Percentiles rank a stretch among this genome's conserved stretches.
phyloP scores from a whole-genome alignment of 2,888 invertebrate species.

The Conomelus anceps region DNA sequence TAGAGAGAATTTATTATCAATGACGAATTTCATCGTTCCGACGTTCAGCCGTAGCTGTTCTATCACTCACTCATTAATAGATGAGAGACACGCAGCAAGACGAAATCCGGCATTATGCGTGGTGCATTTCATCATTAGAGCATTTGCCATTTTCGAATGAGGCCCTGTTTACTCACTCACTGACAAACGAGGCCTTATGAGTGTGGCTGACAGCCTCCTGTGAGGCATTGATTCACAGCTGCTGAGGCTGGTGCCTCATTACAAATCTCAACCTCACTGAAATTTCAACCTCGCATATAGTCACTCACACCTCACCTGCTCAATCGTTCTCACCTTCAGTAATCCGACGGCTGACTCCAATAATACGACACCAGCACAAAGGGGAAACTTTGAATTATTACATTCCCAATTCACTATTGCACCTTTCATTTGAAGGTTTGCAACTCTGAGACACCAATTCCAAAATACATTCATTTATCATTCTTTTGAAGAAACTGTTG shows the following conservation, averaged over 20 bases:
- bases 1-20: neutral
- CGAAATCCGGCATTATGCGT: neutral
- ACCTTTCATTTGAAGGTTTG: no score
- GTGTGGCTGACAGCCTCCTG: neutral
- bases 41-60: neutral
- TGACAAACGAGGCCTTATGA: neutral
- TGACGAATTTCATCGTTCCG: neutral
- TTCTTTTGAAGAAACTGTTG: no score
- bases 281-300: no score
- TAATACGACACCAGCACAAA: neutral
- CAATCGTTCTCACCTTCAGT: neutral
- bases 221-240: neutral
- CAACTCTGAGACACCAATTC: no score
- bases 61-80: neutral
- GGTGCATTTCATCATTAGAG: neutral
- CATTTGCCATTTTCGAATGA: neutral
- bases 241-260: neutral
- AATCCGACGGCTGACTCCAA: neutral
- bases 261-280: neutral
- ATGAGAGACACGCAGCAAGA: neutral
- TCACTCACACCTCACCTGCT: no score
- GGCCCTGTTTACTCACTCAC: neutral
- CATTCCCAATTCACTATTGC: neutral
- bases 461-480: no score
- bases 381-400: neutral